Evolutionary conservation across 2,113 vertebrate species (phyloP).

Genomic region (Pagrus major): DNA sequence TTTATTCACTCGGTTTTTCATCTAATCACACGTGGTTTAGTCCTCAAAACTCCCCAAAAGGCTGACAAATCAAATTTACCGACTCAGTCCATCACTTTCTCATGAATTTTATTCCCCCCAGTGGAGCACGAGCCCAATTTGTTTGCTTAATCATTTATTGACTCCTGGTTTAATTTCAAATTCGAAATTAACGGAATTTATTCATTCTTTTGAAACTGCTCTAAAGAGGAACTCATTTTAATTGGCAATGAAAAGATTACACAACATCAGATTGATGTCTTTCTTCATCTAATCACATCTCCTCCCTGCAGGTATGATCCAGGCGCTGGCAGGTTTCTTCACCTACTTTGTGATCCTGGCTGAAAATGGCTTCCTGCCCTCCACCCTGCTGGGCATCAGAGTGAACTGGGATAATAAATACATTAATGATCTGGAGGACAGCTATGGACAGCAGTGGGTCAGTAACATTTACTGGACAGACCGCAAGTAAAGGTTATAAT

Average conservation of each 20-base stretch:
- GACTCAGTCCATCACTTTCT: neutral
- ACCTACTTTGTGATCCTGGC: slow-evolving; percentile 97
- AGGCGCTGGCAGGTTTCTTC: slow-evolving; percentile 94
- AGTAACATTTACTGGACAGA: slow-evolving; percentile 43
- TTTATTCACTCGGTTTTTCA: slow-evolving; percentile 6
- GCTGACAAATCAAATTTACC: slow-evolving; percentile 6
- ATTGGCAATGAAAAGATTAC: neutral
- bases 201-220: neutral
- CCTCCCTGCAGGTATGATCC: slow-evolving; percentile 89
- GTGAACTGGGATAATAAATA: slow-evolving; percentile 94
- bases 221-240: neutral
- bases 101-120: neutral
- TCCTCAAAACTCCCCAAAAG: neutral
- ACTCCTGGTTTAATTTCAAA: slow-evolving; percentile 26
- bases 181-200: neutral
- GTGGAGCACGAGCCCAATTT: neutral
- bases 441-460: slow-evolving; percentile 95
- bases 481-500: neutral
- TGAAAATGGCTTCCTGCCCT: slow-evolving; percentile 94
- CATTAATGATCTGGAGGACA: slow-evolving; percentile 90
- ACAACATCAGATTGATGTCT: neutral
- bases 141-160: slow-evolving; percentile 40
- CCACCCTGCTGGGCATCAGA: slow-evolving; percentile 90
- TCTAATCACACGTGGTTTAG: neutral
- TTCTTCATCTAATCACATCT: neutral